These are phyloP conservation scores for Cotesia glomerata DNA, from an alignment of 1,140 invertebrate genomes.

Conservation along the genomic window DNA sequence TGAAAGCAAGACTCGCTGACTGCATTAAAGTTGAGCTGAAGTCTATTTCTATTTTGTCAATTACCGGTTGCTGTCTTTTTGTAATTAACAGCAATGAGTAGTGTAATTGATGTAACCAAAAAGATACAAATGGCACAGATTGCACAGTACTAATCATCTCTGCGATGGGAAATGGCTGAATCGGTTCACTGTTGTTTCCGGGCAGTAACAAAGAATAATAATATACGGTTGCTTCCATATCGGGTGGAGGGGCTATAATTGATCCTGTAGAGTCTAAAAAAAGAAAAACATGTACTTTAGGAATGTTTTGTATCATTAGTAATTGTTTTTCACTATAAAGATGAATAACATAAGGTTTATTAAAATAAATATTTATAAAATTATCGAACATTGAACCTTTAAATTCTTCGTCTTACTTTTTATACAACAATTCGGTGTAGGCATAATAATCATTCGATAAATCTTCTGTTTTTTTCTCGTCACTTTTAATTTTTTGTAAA, in stretches of 20 bases:
- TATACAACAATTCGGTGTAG: background rate
- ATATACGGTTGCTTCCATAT: background rate
- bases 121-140: background rate
- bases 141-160: conserved; percentile 12
- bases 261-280: conserved; percentile 22
- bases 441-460: background rate
- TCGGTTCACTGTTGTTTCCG: background rate
- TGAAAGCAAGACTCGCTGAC: background rate
- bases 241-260: background rate
- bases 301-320: background rate
- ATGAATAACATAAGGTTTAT: background rate
- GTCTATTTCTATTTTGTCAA: conserved; percentile 18
- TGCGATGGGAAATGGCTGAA: conserved; percentile 3
- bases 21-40: conserved; percentile 21
- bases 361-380: background rate
- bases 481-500: background rate
- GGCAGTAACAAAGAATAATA: conserved; percentile 17
- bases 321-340: conserved; percentile 16
- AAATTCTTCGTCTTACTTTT: background rate
- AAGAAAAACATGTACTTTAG: background rate
- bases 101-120: background rate
- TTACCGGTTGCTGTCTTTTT: background rate
- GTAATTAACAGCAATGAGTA: background rate
- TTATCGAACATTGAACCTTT: background rate
- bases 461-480: background rate